Evolutionary conservation across 30 jellyfish, hydroid and myxozoan species (phyloP), one percentile per base, ranked within the genome.

Genomic region (Cassiopea andromeda): DNA sequence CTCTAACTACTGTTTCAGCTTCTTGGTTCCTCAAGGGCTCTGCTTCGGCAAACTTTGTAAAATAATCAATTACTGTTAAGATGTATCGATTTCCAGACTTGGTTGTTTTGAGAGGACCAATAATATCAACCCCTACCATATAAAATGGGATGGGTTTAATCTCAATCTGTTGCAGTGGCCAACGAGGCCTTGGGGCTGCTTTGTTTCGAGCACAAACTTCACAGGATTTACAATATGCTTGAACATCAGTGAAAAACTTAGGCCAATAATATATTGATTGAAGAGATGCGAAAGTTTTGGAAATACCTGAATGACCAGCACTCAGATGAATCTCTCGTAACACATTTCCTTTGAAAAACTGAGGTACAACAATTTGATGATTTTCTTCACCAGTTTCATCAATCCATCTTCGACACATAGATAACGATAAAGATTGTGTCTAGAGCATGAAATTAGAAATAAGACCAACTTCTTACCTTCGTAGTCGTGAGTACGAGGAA

Each of bases 1-100:
- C 84, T 75, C 69, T 75, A n/a, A 75, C 84, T 3, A 75, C 69
- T 6, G 69, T 46, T 75, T 75, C 69, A 13, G 93, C 87, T 73
- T 85, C 93, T 73, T 73, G 88, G 58, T 73, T 73, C 45, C n/a
- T 48, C 43, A 85, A 17, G 46, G 88, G 78, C 58, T 18, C 46
- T 46, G 93, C 93, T 60, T 73, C 93, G 49, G 93, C 69, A 49
- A 46, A 85, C 67, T 73, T 85, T 19, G 93, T 85, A 60, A 16
- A 85, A 59, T 85, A 85, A 57, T 85, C 93, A 48, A 73, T 73
- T 13, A 59, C 93, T 4, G 69, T 75, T 13, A 73, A 38, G 44
- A 85, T 50, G 73, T 73, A 83, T 70, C 70, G 71, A 50, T 83
- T 83, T 10, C 92, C 92, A 12, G 13, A 18, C 4, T 66, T 46